These are phyloP conservation scores for Turnix velox DNA, from an alignment of 2,113 vertebrate species.

Conservation along the genomic window DNA sequence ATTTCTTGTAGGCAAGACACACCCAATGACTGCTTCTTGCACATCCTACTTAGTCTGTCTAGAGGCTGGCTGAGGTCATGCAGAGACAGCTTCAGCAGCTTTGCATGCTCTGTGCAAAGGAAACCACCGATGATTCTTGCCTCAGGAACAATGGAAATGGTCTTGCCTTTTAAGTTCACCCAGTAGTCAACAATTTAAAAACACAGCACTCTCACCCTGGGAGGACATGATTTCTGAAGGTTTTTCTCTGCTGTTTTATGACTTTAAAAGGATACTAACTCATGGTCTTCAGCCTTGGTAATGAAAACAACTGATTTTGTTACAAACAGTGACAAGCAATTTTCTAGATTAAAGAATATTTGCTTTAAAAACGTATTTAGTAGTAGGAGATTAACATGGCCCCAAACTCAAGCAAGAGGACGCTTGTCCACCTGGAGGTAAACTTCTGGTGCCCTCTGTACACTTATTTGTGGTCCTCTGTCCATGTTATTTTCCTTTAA, in stretches of 20 bases:
- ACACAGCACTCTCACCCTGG: not conserved
- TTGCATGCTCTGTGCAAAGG: conserved; percentile 40
- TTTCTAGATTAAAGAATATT: not conserved
- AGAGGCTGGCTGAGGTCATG: conserved; percentile 33
- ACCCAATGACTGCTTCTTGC: not conserved
- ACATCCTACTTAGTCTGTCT: not conserved
- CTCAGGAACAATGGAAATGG: conserved; percentile 18
- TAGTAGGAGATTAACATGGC: not conserved
- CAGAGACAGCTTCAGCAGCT: conserved; percentile 14
- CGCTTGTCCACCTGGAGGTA: not conserved
- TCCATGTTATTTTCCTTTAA: not conserved
- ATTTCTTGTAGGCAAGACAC: not conserved
- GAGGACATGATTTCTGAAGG: not conserved
- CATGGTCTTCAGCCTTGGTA: not conserved
- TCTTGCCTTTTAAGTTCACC: conserved; percentile 6
- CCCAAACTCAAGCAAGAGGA: not conserved
- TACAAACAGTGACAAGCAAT: not conserved
- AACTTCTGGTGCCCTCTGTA: not conserved
- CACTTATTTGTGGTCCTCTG: not conserved
- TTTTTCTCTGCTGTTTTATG: not conserved
- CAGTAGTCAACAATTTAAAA: conserved; percentile 3
- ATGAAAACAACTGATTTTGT: not conserved
- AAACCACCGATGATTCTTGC: conserved; percentile 19
- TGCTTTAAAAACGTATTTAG: not conserved
- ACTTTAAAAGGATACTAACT: not conserved